Evolutionary conservation across 2,113 vertebrate species (phyloP), one percentile per base, ranked within the genome.

Genomic region (Salvelinus fontinalis): DNA sequence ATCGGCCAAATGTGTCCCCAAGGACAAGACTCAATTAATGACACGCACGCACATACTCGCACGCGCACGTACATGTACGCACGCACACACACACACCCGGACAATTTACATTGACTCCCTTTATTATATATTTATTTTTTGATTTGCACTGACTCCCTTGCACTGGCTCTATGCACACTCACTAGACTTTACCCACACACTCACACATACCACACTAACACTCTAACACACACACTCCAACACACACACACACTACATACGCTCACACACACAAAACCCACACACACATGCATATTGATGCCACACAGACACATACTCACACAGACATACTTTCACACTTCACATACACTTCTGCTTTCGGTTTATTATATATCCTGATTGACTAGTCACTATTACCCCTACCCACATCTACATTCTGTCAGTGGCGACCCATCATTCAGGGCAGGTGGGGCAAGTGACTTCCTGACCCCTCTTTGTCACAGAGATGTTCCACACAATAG

Each of bases 1-100:
- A 84, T 88, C 82, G 87, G 88, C 82, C 87, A 86, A 88, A 87
- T 81, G 78, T 80, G 84, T 88, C 89, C 84, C 86, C 74, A 83
- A 82, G 83, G 89, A 89, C 85, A 76, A 66, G 48, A 74, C 75
- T 83, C 82, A 84, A 89, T 90, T 89, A 91, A 88, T 84, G 84
- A 51, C 73, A 65, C 39, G 20, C 27, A n/a, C 44, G 48, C 62
- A 74, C 22, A 74, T 31, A 74, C 49, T 59, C 62, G 54, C 44
- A 54, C 39, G 29, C 29, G 0, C 4, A 29, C 4, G 4, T 18
- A 75, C 16, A 67, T 18, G 67, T 76, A 74, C 81, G 83, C 77
- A 86, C 70, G 80, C 12, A 39, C 57, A 78, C 83, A 80, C 77
- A 79, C 71, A 57, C 64, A 75, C 71, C 74, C 73, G 76, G 76